Base-by-base conservation (phyloP, 2,113 vertebrate genomes). In the Entelurus aequoreus region DNA sequence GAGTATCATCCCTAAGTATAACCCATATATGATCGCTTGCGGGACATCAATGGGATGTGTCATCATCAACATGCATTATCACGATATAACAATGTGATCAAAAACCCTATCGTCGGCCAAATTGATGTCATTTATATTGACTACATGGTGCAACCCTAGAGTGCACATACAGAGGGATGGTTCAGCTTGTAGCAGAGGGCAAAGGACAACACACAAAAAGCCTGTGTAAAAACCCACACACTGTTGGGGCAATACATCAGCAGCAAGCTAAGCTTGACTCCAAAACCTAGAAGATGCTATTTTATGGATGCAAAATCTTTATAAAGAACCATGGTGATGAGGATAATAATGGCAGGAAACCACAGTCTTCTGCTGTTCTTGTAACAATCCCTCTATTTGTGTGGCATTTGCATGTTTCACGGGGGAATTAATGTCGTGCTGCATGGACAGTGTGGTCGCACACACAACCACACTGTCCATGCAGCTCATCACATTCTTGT, bases 321-420 rank as follows among this genome's bases (percentile, higher is more conserved):
- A 19, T 42, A 38, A 77, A 69, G 78, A 68, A 78, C 61, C 68
- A 82, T 73, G 28, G 42, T 46, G 40, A 19, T 48, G 38, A 46
- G 14, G 55, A 60, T 66, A 40, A 59, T 58, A 66, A 66, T 44
- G 59, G n/a, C 65, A 47, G 54, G 78, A 57, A 90, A 83, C 80
- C 80, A 82, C 36, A 57, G 40, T 44, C 52, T 74, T 84, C 87
- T 87, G 88, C 86, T 90, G 69, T 75, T 19, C 16, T 60, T 74
- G 78, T 75, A 75, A 85, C 77, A 79, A 82, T 72, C 72, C 52
- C 69, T 81, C 76, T 76, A 72, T 78, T 74, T 59, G 64, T 44
- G 68, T 52, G 65, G 76, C 68, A 88, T 88, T 86, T 87, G 85
- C 87, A 89, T 87, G 84, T 83, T 80, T 87, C 82, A 88, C 74